Conservation (phyloP, 2,888 invertebrate genomes). For the Drosophila picticornis region DNA sequence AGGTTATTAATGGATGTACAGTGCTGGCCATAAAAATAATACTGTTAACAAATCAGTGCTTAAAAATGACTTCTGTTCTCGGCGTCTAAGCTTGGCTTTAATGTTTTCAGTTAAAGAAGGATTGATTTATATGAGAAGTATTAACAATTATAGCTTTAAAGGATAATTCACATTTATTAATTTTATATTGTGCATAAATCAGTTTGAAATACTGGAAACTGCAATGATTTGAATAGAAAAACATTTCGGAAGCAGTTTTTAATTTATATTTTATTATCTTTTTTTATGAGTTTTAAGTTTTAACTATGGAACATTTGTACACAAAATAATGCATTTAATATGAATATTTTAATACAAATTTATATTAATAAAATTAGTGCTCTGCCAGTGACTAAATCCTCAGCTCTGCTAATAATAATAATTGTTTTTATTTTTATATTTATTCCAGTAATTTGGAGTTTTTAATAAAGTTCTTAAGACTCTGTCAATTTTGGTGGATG, state of each 20-base stretch:
- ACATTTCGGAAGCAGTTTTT: background rate
- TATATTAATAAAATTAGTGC: background rate
- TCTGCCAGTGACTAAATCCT: background rate
- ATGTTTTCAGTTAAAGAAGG: background rate
- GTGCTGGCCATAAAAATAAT: background rate
- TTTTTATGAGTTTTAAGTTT: fast-evolving
- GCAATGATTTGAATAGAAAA: background rate
- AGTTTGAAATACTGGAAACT: background rate
- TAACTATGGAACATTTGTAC: background rate
- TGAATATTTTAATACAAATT: background rate
- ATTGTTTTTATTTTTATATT: background rate
- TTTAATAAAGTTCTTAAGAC: too few species aligned
- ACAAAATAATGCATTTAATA: background rate
- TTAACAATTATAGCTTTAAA: background rate
- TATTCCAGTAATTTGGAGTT: background rate
- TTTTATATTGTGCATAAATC: too few species aligned
- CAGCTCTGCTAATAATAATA: background rate
- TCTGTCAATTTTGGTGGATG: too few species aligned
- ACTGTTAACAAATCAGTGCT: background rate
- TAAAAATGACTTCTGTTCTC: fast-evolving
- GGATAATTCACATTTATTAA: background rate
- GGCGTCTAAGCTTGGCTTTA: background rate
- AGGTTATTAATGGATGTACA: background rate
- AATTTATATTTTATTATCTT: background rate
- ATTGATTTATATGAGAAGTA: too few species aligned